Conservation (phyloP, 2,888 invertebrate species). For the Ernsta delagoae region DNA sequence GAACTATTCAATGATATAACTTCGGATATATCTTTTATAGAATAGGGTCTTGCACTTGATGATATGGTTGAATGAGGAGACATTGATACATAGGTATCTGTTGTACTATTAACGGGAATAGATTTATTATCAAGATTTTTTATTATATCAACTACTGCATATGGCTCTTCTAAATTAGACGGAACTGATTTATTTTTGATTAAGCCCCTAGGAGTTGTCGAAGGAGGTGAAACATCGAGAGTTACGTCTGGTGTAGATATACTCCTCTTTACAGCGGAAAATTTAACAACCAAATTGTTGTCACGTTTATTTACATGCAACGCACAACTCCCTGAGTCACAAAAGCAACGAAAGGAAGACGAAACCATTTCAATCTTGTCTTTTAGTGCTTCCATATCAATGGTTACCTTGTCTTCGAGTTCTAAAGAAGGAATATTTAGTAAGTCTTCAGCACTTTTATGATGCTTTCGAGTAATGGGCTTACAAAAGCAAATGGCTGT, state of each 20-base stretch:
- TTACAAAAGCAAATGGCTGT: constrained; percentile 81
- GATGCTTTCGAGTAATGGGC: constrained; percentile 68
- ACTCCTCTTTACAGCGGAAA: constrained; percentile 76
- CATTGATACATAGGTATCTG: constrained; percentile 56
- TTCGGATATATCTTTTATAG: constrained; percentile 75
- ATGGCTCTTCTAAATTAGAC: constrained; percentile 69
- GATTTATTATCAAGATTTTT: constrained; percentile 51
- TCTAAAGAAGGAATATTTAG: constrained; percentile 57
- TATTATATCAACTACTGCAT: constrained; percentile 64
- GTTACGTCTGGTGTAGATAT: constrained; percentile 79
- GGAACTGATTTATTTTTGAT: constrained; percentile 72
- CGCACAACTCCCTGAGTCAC: constrained; percentile 68
- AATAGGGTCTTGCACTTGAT: constrained; percentile 65
- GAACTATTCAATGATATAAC: constrained; percentile 70
- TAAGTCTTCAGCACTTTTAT: constrained; percentile 77
- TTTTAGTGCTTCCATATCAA: constrained; percentile 62
- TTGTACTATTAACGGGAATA: constrained; percentile 38
- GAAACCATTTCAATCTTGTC: constrained; percentile 60
- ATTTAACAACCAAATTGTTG: constrained; percentile 67
- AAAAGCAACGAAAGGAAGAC: constrained; percentile 77
- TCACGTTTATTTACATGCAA: constrained; percentile 68
- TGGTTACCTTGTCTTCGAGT: constrained; percentile 60
- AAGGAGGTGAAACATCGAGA: constrained; percentile 63
- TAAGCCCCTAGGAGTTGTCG: constrained; percentile 58
- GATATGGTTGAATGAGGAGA: constrained; percentile 65